Evolutionary conservation across 2,888 invertebrate genomes (phyloP), one percentile per base, ranked within the genome.

Genomic region (Actias luna): DNA sequence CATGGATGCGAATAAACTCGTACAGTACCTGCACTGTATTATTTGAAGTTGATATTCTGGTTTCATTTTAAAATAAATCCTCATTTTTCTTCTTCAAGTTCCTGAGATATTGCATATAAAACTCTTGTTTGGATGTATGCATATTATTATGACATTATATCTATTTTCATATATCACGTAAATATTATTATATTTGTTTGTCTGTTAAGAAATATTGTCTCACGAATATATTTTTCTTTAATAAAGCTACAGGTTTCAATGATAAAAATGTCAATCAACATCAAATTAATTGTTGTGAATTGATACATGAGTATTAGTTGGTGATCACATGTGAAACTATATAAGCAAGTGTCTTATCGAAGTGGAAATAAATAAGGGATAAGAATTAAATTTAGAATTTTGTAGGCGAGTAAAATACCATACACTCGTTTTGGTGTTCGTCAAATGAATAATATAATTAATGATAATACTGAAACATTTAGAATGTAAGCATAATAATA

Each of bases 1-100:
- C 65, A 63, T 68, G 69, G 67, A 68, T 55, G 67, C 33, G 55
- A 35, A 39, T 39, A 39, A 52, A 55, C 22, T 59, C 55, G 52
- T 57, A 61, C 46, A 27, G 58, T 29, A 35, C 36, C 27, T 55
- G 27, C 22, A 5, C 5, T 12, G 22, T 36, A 57, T 42, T 42
- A 61, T 61, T 57, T 39, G 5, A 22, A 22, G 31, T 55, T 55
- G 55, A 29, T 55, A 55, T 29, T 55, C 27, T n/a, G 27, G 16
- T 29, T 29, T 29, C 55, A 29, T 16, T 55, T 60, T 60, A 25
- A 16, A 46, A 60, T 39, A 35, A 29, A 25, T 25, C 12, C 25
- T 16, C 14, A 50, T 33, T 14, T n/a, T 33, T 60, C 55, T 29
- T 29, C 12, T 25, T 22, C 14, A 7, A 29, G 5, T 16, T 29